A percentile compares a stretch with the other conserved stretches of the same genome.
phyloP scores from a whole-genome alignment of 1,140 invertebrate genomes.

The Macrotrachela quadricornifera region DNA sequence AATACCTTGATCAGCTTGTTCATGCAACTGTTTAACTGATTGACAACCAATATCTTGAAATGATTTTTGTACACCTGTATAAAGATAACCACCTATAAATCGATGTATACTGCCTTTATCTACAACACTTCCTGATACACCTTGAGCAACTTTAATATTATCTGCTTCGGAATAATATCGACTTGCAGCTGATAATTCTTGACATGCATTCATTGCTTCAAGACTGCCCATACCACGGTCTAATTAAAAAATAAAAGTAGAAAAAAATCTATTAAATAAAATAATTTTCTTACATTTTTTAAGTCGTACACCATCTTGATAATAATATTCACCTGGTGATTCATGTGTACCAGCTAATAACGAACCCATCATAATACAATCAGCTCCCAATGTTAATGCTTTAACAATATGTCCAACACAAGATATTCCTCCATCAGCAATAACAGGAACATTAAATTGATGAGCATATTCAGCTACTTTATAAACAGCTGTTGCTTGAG shows the following conservation, averaged over 20 bases:
- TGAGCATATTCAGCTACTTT: slow-evolving; percentile 65
- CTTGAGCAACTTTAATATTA: slow-evolving; percentile 88
- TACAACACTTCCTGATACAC: slow-evolving; percentile 87
- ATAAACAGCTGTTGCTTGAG: slow-evolving; percentile 45
- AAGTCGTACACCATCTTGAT: slow-evolving; percentile 81
- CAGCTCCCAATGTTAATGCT: slow-evolving; percentile 64
- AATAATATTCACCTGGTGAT: slow-evolving; percentile 94
- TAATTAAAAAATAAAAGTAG: too few relatives aligned
- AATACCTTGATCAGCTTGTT: not conserved
- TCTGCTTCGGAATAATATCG: slow-evolving; percentile 46
- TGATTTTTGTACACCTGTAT: slow-evolving; percentile 79
- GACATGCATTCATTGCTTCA: slow-evolving; percentile 70
- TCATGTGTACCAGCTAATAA: slow-evolving; percentile 88
- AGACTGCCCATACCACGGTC: slow-evolving; percentile 91
- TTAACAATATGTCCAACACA: slow-evolving; percentile 87
- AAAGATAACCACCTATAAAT: slow-evolving; percentile 71
- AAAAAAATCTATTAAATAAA: too few relatives aligned
- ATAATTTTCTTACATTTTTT: slow-evolving; percentile 49
- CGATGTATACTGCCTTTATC: slow-evolving; percentile 88
- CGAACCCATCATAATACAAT: slow-evolving; percentile 89
- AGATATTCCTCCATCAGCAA: slow-evolving; percentile 92
- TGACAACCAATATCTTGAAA: slow-evolving; percentile 73
- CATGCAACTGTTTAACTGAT: not conserved
- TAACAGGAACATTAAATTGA: slow-evolving; percentile 69
- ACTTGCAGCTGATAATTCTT: slow-evolving; percentile 17